A percentile compares a stretch with the other conserved stretches of the same genome.
Evolutionary conservation across 2,888 invertebrate species (phyloP).

Genomic region (Zele albiditarsus): DNA sequence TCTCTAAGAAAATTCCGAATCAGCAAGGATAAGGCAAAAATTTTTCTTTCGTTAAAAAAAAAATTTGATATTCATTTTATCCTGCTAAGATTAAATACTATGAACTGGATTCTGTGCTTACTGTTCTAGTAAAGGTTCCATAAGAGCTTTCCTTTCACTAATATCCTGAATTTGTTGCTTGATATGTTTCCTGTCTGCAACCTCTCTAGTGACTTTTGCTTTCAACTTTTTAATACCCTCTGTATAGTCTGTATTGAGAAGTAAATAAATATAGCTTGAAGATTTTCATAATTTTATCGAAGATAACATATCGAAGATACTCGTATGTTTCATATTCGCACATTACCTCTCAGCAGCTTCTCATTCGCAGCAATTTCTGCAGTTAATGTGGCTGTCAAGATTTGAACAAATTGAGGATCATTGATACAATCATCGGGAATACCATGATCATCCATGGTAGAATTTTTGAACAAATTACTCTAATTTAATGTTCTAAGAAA

Average conservation of each 20-base stretch:
- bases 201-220: background rate
- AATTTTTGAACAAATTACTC: no score
- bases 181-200: background rate
- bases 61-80: no score
- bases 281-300: background rate
- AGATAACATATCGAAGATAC: background rate
- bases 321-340: background rate
- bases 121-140: background rate
- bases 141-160: background rate
- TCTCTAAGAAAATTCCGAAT: no score
- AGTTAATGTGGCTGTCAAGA: slow-evolving; percentile 15
- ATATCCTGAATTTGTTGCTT: background rate
- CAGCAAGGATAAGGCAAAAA: no score
- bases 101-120: background rate
- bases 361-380: slow-evolving; percentile 12
- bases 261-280: background rate
- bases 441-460: slow-evolving; percentile 1
- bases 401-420: slow-evolving; percentile 32
- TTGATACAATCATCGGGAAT: slow-evolving; percentile 28
- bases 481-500: no score
- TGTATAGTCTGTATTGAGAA: background rate
- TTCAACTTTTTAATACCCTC: background rate
- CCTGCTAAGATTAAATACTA: no score
- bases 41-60: no score
- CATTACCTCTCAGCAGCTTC: slow-evolving; percentile 22